A percentile compares a stretch with the other conserved stretches of the same genome.
These are phyloP conservation scores for Ectobius pallidus DNA, from an alignment of 2,888 invertebrate species.

Conservation along the genomic window DNA sequence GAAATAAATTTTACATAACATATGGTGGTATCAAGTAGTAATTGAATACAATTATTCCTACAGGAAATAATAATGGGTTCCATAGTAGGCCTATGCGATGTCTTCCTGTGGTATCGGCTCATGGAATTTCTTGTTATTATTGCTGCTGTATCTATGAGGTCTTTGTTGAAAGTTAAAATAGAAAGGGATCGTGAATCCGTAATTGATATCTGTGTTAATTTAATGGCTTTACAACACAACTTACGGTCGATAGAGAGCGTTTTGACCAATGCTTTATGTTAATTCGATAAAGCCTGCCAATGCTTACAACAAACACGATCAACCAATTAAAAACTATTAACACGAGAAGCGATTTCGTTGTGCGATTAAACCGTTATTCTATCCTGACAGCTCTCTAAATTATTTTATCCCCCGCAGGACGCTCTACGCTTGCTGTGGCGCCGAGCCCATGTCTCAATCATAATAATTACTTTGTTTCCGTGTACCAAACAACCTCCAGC, in stretches of 20 bases:
- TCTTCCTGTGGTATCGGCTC: too few relatives aligned
- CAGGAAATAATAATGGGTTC: too few relatives aligned
- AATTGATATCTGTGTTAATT: background rate
- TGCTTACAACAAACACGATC: slow-evolving; percentile 16
- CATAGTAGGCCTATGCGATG: too few relatives aligned
- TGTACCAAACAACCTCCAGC: too few relatives aligned
- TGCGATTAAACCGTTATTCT: background rate
- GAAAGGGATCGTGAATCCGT: background rate
- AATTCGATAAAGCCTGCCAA: slow-evolving; percentile 8
- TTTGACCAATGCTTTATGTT: slow-evolving; percentile 1
- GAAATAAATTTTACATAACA: too few relatives aligned
- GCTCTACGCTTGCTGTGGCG: too few relatives aligned
- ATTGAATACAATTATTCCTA: too few relatives aligned
- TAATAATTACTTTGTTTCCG: too few relatives aligned
- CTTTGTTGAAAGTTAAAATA: background rate
- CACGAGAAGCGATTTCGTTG: slow-evolving; percentile 4
- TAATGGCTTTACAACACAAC: background rate
- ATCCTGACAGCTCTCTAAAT: background rate
- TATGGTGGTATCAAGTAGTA: too few relatives aligned
- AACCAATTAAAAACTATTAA: slow-evolving; percentile 16
- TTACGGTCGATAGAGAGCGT: background rate
- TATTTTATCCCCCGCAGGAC: slow-evolving; percentile 4
- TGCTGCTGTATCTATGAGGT: background rate
- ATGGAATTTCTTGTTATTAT: too few relatives aligned
- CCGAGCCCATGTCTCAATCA: too few relatives aligned